A percentile compares a stretch with the other conserved stretches of the same genome.
Conservation (phyloP, 2,797 vertebrate species). For the Oophaga sylvatica region DNA sequence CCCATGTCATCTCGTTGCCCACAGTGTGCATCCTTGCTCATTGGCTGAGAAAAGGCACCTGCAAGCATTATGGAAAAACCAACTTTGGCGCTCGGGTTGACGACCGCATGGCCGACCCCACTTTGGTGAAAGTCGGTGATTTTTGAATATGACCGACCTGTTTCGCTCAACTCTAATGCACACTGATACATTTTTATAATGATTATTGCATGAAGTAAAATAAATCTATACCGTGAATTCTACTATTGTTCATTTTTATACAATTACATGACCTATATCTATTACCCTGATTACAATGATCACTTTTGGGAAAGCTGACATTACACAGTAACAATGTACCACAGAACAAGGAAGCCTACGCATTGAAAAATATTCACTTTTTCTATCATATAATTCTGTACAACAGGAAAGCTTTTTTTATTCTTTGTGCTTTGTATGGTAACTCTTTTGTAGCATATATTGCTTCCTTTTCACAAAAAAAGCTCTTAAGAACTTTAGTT, state of each 20-base stretch:
- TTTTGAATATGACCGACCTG: too few species aligned
- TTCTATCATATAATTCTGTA: neutral
- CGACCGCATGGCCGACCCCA: too few species aligned
- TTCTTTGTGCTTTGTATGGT: neutral
- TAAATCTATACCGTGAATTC: neutral
- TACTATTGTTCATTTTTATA: neutral
- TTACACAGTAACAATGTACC: neutral
- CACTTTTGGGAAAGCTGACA: neutral
- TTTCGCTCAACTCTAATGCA: too few species aligned
- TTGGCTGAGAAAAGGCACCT: too few species aligned
- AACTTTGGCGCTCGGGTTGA: too few species aligned
- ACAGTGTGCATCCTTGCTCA: too few species aligned
- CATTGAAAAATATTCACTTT: neutral
- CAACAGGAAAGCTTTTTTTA: neutral
- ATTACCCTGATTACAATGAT: neutral
- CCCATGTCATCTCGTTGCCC: too few species aligned
- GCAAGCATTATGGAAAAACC: too few species aligned
- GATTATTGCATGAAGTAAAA: neutral
- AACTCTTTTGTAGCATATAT: constrained; percentile 21
- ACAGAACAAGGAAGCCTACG: neutral
- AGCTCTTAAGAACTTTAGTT: constrained; percentile 39
- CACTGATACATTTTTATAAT: too few species aligned
- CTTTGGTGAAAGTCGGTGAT: too few species aligned
- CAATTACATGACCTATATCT: neutral
- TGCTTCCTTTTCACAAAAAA: neutral